Conservation (phyloP, 1,140 invertebrate species). For the Gonioctena quinquepunctata region DNA sequence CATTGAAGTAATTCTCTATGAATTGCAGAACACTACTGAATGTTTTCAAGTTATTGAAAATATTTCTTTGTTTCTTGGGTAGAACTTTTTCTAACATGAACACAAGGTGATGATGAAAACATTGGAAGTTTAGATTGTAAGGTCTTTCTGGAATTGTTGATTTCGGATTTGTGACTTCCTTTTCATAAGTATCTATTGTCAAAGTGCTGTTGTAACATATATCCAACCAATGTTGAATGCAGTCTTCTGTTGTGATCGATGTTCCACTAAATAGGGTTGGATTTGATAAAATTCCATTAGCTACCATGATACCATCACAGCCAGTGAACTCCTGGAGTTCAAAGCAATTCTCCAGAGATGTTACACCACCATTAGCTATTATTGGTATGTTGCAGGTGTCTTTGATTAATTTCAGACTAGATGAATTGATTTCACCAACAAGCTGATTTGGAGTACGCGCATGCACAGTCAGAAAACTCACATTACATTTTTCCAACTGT, state of each 20-base stretch:
- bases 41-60: constrained; percentile 78
- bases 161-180: neutral
- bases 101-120: constrained; percentile 91
- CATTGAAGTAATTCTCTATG: constrained; percentile 63
- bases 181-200: constrained; percentile 20
- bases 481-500: constrained; percentile 81
- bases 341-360: constrained; percentile 70
- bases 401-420: constrained; percentile 74
- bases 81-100: constrained; percentile 89
- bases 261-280: constrained; percentile 83
- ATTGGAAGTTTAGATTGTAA: constrained; percentile 69
- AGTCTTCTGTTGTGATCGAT: constrained; percentile 70
- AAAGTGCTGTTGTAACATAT: constrained; percentile 61
- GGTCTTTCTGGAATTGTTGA: constrained; percentile 51
- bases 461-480: constrained; percentile 88
- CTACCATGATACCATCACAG: constrained; percentile 87
- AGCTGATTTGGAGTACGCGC: constrained; percentile 81
- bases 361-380: constrained; percentile 90
- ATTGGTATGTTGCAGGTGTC: constrained; percentile 77
- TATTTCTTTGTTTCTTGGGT: constrained; percentile 67
- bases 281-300: constrained; percentile 86
- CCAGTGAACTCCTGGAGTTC: constrained; percentile 68
- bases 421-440: constrained; percentile 75
- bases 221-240: constrained; percentile 85
- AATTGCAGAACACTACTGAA: constrained; percentile 73